Percentiles rank a stretch among this genome's conserved stretches.
These are phyloP conservation scores for Muscina levida DNA, from an alignment of 2,888 invertebrate genomes.

Conservation along the genomic window DNA sequence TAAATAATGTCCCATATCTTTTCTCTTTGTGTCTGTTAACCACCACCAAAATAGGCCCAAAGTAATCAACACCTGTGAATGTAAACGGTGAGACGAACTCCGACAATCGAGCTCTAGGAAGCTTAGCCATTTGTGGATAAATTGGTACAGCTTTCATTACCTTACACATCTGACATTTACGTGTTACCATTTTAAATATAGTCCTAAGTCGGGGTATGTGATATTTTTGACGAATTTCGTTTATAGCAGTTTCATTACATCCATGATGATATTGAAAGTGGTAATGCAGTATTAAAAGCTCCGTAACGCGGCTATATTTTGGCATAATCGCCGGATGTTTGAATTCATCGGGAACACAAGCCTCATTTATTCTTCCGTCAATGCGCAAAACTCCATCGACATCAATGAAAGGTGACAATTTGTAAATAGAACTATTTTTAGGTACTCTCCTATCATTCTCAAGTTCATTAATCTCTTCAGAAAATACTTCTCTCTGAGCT, in stretches of 20 bases:
- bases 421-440: constrained; percentile 36
- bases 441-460: neutral
- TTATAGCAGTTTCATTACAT: constrained; percentile 54
- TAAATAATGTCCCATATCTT: constrained; percentile 36
- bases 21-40: constrained; percentile 36
- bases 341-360: neutral
- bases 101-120: constrained; percentile 35
- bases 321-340: constrained; percentile 51
- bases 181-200: constrained; percentile 39
- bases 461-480: constrained; percentile 27
- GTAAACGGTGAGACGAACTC: constrained; percentile 47
- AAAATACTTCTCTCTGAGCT: constrained; percentile 33
- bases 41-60: constrained; percentile 31
- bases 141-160: constrained; percentile 45
- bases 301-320: constrained; percentile 40
- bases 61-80: constrained; percentile 22
- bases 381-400: constrained; percentile 26
- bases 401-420: constrained; percentile 19
- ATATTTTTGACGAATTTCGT: constrained; percentile 56
- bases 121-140: constrained; percentile 44
- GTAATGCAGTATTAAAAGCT: constrained; percentile 27
- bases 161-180: constrained; percentile 56
- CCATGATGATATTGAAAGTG: constrained; percentile 33
- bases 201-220: constrained; percentile 53
- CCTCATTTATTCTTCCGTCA: constrained; percentile 47